A percentile compares a stretch with the other conserved stretches of the same genome.
Evolutionary conservation across 2,888 invertebrate species (phyloP).

Genomic region (Allacma fusca): DNA sequence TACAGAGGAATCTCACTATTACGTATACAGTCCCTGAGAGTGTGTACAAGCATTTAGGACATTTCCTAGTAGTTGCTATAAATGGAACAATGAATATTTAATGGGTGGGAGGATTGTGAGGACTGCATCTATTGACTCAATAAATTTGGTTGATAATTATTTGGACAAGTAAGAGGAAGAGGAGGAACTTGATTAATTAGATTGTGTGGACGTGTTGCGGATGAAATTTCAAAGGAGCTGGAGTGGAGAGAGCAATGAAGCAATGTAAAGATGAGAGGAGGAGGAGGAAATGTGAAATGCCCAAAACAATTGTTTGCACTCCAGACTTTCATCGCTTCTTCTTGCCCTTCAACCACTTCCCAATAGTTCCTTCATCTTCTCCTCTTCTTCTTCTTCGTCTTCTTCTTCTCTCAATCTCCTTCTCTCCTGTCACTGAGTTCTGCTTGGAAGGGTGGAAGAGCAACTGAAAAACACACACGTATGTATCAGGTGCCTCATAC

Average conservation of each 20-base stretch:
- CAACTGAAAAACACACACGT: conserved; percentile 16
- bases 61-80: no score
- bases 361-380: background rate
- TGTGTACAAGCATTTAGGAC: no score
- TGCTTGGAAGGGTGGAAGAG: conserved; percentile 25
- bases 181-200: conserved; percentile 31
- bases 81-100: no score
- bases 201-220: conserved; percentile 36
- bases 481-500: no score
- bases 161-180: conserved; percentile 1
- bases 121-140: conserved; percentile 1
- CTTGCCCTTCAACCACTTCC: background rate
- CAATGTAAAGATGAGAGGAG: background rate
- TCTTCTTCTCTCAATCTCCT: background rate
- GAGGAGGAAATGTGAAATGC: conserved; percentile 34
- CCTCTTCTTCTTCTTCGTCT: background rate
- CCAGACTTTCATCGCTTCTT: conserved; percentile 30
- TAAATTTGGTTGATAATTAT: background rate
- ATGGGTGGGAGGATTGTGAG: background rate
- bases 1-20: no score
- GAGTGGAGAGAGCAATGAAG: conserved; percentile 23
- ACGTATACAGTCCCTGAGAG: no score
- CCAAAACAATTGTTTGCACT: conserved; percentile 40
- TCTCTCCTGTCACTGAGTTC: conserved; percentile 8
- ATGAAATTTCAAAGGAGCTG: conserved; percentile 38